phyloP scores from a whole-genome alignment of 1,140 invertebrate species.

The Zaprionus nigranus region DNA sequence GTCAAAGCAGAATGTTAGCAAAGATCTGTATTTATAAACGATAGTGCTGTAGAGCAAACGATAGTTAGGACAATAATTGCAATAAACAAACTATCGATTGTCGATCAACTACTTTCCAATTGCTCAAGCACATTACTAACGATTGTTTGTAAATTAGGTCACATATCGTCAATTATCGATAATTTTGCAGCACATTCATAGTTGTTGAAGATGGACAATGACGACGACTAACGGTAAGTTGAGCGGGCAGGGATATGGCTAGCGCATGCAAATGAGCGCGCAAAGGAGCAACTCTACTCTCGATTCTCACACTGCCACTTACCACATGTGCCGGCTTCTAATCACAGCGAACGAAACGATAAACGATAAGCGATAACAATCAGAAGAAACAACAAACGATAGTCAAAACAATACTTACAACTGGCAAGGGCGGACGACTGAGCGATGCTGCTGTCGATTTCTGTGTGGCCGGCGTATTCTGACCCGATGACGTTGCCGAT shows the following conservation, averaged over 20 bases:
- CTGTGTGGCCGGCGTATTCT: conserved; percentile 72
- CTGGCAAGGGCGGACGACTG: conserved; percentile 87
- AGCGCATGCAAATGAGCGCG: conserved; percentile 75
- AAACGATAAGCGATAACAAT: conserved; percentile 35
- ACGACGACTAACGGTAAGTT: conserved; percentile 23
- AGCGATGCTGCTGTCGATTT: conserved; percentile 78
- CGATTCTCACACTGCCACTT: conserved; percentile 54
- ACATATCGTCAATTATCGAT: not conserved
- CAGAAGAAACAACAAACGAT: conserved; percentile 51
- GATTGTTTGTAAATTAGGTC: no score
- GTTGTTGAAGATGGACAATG: not conserved
- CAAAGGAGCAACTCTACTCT: conserved; percentile 25
- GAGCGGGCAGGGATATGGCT: conserved; percentile 20
- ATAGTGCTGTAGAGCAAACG: not conserved
- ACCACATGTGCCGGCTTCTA: conserved; percentile 83
- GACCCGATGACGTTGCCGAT: conserved; percentile 59
- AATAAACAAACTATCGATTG: not conserved
- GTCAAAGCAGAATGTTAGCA: not conserved
- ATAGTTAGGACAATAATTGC: not conserved
- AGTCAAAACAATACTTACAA: conserved; percentile 84
- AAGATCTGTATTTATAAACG: not conserved
- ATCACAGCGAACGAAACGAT: conserved; percentile 50
- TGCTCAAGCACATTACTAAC: no score
- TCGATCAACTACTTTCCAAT: no score
- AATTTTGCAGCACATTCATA: not conserved